phyloP scores from a whole-genome alignment of 2,888 invertebrate species.

The Xylophagus ater region DNA sequence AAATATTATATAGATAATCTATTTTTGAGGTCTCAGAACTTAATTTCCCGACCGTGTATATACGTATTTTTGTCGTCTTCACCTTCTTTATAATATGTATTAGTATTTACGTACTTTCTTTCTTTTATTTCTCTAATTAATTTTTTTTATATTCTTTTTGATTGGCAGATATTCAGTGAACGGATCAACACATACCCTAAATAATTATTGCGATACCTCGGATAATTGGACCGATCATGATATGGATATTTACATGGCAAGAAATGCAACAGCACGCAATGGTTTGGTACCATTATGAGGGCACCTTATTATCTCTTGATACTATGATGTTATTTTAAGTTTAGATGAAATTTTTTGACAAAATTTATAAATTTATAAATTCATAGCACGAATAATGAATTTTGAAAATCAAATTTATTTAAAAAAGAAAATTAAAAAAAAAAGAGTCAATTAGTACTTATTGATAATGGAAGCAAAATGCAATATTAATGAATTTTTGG shows the following conservation, averaged over 20 bases:
- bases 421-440: no score
- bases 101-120: no score
- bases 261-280: conserved; percentile 77
- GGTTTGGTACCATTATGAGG: conserved; percentile 71
- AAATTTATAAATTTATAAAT: conserved; percentile 28
- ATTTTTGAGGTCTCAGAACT: no score
- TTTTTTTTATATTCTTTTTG: conserved; percentile 10
- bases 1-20: no score
- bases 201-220: conserved; percentile 78
- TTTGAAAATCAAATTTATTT: conserved; percentile 20
- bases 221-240: conserved; percentile 93
- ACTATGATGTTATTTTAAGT: conserved; percentile 40
- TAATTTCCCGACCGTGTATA: no score
- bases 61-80: no score
- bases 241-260: conserved; percentile 90
- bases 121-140: background rate
- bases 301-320: conserved; percentile 39
- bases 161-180: conserved; percentile 57
- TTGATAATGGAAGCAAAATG: conserved; percentile 2
- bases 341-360: conserved; percentile 39
- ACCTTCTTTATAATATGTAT: no score
- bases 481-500: background rate
- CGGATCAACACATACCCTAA: conserved; percentile 70
- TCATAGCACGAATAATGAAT: conserved; percentile 19
- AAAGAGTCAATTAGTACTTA: conserved; percentile 6